Evolutionary conservation across 2,888 invertebrate species (phyloP).

Genomic region (Cheilosia vernalis): DNA sequence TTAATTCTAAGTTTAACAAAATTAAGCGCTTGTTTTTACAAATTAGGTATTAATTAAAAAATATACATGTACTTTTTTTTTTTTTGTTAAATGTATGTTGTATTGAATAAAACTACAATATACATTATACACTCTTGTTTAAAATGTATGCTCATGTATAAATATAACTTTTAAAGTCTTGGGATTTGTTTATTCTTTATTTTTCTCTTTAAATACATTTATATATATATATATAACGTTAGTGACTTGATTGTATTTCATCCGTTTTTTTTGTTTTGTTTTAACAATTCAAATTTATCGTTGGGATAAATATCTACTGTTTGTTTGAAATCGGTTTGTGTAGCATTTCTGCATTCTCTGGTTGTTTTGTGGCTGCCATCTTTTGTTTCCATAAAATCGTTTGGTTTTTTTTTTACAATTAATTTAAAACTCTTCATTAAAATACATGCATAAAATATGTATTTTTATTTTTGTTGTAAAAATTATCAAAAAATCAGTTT

Average conservation of each 20-base stretch:
- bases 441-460: constrained; percentile 74
- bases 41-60: constrained; percentile 71
- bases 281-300: constrained; percentile 79
- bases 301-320: constrained; percentile 81
- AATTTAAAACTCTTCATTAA: constrained; percentile 48
- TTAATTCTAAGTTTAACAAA: constrained; percentile 70
- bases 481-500: constrained; percentile 76
- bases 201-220: constrained; percentile 56
- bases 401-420: constrained; percentile 32
- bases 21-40: constrained; percentile 73
- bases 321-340: constrained; percentile 62
- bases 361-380: constrained; percentile 59
- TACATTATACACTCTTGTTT: constrained; percentile 55
- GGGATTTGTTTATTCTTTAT: constrained; percentile 76
- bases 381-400: constrained; percentile 42
- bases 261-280: constrained; percentile 72
- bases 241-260: constrained; percentile 72
- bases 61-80: constrained; percentile 60
- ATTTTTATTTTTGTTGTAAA: constrained; percentile 74
- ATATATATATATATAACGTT: constrained; percentile 57
- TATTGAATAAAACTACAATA: constrained; percentile 67
- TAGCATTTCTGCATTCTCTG: constrained; percentile 27
- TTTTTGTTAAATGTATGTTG: constrained; percentile 34
- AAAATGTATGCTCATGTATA: constrained; percentile 63
- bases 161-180: constrained; percentile 77